Percentiles rank a stretch among this genome's conserved stretches.
These are phyloP conservation scores for Helicoverpa zea DNA, from an alignment of 1,140 invertebrate genomes.

Conservation along the genomic window DNA sequence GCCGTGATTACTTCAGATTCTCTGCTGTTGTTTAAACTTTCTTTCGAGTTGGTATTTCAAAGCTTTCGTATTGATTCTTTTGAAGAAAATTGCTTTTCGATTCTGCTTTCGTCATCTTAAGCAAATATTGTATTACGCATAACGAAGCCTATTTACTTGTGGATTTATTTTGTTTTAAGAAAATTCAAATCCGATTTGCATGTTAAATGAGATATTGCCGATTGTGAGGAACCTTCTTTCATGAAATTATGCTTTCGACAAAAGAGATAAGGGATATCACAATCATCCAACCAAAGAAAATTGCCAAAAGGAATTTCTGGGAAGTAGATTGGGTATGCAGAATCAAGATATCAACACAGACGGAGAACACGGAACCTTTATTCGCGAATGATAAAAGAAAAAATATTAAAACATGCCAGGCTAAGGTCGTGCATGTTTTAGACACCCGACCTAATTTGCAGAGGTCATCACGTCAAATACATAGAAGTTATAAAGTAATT, in stretches of 20 bases:
- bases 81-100: neutral
- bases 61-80: too few species aligned
- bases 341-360: slow-evolving; percentile 1
- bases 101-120: neutral
- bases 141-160: neutral
- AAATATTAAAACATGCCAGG: neutral
- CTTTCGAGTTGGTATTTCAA: neutral
- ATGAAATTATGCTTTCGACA: slow-evolving; percentile 25
- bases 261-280: slow-evolving; percentile 20
- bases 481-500: neutral
- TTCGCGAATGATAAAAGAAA: neutral
- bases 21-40: neutral
- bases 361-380: neutral
- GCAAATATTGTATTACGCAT: too few species aligned
- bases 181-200: slow-evolving; percentile 2
- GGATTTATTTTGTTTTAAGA: neutral
- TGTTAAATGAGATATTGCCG: slow-evolving; percentile 10
- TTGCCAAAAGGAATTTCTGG: slow-evolving; percentile 32
- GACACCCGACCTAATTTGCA: neutral
- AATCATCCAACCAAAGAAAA: slow-evolving; percentile 15
- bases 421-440: neutral
- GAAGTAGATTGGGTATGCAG: slow-evolving; percentile 27
- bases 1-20: too few species aligned
- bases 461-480: neutral
- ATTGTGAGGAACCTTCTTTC: slow-evolving; percentile 24